Percentiles rank a stretch among this genome's conserved stretches.
These are phyloP conservation scores for Cephus pulcher DNA, from an alignment of 2,888 invertebrate species.

Conservation along the genomic window DNA sequence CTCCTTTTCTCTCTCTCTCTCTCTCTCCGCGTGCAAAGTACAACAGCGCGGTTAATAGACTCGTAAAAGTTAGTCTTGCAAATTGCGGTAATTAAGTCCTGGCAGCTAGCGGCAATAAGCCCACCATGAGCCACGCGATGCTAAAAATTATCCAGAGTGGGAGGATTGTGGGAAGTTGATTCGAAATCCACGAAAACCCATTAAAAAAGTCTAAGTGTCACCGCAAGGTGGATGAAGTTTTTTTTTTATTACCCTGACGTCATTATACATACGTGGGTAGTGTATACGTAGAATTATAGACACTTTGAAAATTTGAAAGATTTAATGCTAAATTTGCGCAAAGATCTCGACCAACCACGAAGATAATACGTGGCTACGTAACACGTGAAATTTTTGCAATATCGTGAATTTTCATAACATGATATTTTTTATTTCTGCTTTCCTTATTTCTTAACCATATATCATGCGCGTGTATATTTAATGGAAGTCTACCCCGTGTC, in stretches of 20 bases:
- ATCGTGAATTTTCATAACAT: too few relatives aligned
- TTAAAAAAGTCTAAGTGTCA: neutral
- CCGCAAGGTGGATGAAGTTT: neutral
- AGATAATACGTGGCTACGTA: too few relatives aligned
- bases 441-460: too few relatives aligned
- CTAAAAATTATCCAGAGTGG: neutral
- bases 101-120: neutral
- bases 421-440: too few relatives aligned
- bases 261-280: too few relatives aligned
- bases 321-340: too few relatives aligned
- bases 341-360: too few relatives aligned
- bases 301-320: too few relatives aligned
- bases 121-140: neutral
- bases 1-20: neutral
- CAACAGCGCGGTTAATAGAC: conserved; percentile 38
- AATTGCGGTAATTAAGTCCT: conserved; percentile 43
- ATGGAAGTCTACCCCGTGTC: neutral
- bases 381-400: too few relatives aligned
- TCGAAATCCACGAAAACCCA: neutral
- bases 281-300: too few relatives aligned
- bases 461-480: neutral
- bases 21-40: conserved; percentile 13
- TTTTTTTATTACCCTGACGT: neutral
- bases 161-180: neutral
- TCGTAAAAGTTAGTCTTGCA: conserved; percentile 44